Conservation (phyloP, 2,113 vertebrate genomes). For the Vireo altiloquus region DNA sequence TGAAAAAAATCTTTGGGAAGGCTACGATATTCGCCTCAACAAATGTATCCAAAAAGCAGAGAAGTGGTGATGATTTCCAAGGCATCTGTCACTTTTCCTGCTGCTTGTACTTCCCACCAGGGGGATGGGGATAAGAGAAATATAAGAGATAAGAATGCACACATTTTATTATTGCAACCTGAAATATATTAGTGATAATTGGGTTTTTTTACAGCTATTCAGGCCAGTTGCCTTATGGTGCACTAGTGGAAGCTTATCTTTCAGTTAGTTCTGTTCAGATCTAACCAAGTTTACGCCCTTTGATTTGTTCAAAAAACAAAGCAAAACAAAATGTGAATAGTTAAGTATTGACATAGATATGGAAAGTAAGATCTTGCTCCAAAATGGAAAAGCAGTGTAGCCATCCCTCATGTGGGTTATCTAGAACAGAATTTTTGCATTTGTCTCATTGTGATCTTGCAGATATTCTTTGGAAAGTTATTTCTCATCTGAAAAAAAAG, state of each 20-base stretch:
- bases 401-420: not conserved
- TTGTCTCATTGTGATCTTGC: not conserved
- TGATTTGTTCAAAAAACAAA: not conserved
- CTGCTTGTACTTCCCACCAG: not conserved
- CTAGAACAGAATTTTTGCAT: not conserved
- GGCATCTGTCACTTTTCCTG: not conserved
- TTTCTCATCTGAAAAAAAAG: not conserved
- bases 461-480: not conserved
- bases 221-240: not conserved
- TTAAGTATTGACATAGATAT: accelerated
- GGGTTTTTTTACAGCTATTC: not conserved
- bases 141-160: not conserved
- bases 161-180: not conserved
- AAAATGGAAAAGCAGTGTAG: not conserved
- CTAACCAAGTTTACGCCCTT: not conserved
- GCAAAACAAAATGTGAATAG: not conserved
- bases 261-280: not conserved
- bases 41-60: not conserved
- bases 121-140: not conserved
- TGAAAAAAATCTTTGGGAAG: not conserved
- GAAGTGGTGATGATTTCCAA: not conserved
- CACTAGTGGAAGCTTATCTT: not conserved
- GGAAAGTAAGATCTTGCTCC: not conserved
- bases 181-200: not conserved
- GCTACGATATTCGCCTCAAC: not conserved